These are phyloP conservation scores for Butorides virescens DNA, from an alignment of 2,113 vertebrate genomes.

Conservation along the genomic window DNA sequence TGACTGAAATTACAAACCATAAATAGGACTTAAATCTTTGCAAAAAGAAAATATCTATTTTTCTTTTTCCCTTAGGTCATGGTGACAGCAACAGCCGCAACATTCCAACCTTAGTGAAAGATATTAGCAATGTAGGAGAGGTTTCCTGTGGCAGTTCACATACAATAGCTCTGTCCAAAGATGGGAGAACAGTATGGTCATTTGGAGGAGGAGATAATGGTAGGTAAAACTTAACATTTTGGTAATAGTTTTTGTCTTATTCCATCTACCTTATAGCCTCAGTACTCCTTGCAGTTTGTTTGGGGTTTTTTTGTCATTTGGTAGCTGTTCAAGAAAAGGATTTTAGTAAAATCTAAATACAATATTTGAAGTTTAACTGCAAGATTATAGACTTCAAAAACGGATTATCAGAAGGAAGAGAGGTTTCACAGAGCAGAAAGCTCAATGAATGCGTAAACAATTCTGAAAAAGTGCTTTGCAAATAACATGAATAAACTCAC, in stretches of 20 bases:
- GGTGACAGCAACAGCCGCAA: slow-evolving; percentile 88
- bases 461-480: background rate
- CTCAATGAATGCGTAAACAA: background rate
- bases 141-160: slow-evolving; percentile 88
- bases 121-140: slow-evolving; percentile 87
- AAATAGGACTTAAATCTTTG: background rate
- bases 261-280: background rate
- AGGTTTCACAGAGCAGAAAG: background rate
- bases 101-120: slow-evolving; percentile 86
- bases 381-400: background rate
- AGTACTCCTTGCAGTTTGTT: background rate
- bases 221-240: slow-evolving; percentile 33
- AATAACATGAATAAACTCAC: background rate
- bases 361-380: background rate
- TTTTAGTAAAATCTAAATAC: background rate
- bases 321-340: background rate
- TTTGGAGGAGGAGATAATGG: slow-evolving; percentile 89
- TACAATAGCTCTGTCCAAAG: slow-evolving; percentile 85
- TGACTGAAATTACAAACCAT: background rate
- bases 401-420: background rate
- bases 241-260: background rate
- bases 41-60: background rate
- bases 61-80: slow-evolving; percentile 68
- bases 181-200: slow-evolving; percentile 86
- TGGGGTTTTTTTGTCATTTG: rapidly evolving